A percentile compares a stretch with the other conserved stretches of the same genome.
phyloP scores from a whole-genome alignment of 64 coral and sea anemone genomes.

The Platygyra sinensis region DNA sequence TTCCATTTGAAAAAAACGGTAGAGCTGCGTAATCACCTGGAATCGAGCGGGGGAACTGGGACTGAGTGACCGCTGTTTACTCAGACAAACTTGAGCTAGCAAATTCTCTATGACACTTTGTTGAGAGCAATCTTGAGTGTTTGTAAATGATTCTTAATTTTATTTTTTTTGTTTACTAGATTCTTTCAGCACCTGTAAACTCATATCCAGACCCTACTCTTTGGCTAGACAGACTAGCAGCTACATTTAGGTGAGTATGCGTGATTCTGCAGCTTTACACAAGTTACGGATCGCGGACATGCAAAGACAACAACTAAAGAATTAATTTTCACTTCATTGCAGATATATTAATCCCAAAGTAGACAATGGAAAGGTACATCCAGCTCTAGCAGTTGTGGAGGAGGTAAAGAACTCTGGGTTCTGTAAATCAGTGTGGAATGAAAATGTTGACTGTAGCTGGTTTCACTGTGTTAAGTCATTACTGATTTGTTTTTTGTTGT shows the following conservation, averaged over 20 bases:
- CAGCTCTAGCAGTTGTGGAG: slow-evolving; percentile 75
- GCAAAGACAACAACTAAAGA: not conserved
- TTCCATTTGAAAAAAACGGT: no score
- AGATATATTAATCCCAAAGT: slow-evolving; percentile 79
- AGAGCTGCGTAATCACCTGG: no score
- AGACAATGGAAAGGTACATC: slow-evolving; percentile 64
- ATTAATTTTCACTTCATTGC: not conserved
- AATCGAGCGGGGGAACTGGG: no score
- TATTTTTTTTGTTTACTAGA: slow-evolving; percentile 27
- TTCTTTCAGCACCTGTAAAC: slow-evolving; percentile 47
- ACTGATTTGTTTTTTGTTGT: not conserved
- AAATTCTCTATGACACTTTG: no score
- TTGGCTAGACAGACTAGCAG: slow-evolving; percentile 88
- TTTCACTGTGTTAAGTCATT: not conserved
- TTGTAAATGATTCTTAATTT: not conserved
- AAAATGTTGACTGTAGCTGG: not conserved
- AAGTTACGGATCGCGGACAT: no score
- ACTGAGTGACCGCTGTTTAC: no score
- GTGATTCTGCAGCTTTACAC: not conserved
- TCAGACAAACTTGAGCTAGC: no score
- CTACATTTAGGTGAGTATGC: slow-evolving; percentile 77
- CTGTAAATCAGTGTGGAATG: not conserved
- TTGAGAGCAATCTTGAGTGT: no score
- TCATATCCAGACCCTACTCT: slow-evolving; percentile 75
- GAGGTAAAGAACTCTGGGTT: slow-evolving; percentile 51